Conservation (phyloP, 2,888 invertebrate species). For the Nineta flava region DNA sequence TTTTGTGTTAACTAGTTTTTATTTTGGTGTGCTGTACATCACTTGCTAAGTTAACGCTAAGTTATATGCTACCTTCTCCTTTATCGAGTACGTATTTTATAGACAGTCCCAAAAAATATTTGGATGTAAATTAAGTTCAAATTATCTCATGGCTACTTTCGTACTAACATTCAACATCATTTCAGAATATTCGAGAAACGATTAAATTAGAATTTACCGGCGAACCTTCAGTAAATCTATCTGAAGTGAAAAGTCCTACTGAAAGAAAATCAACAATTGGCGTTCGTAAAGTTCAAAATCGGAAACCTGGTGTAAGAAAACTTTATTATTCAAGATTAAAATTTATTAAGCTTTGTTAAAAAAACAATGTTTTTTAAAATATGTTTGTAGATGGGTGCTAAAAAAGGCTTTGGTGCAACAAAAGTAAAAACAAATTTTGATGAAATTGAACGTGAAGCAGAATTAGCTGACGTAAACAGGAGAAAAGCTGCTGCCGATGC, state of each 20-base stretch:
- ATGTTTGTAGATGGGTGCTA: constrained; percentile 59
- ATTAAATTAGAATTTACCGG: constrained; percentile 12
- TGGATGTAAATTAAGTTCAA: too few relatives aligned
- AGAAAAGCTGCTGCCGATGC: constrained; percentile 27
- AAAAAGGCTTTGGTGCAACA: constrained; percentile 85
- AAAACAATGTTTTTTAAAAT: not conserved
- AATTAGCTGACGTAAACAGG: constrained; percentile 59
- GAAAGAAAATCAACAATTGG: constrained; percentile 55
- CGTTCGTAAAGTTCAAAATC: constrained; percentile 48
- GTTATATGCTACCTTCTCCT: too few relatives aligned
- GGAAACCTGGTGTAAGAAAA: constrained; percentile 47
- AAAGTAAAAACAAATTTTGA: constrained; percentile 90
- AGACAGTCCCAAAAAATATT: too few relatives aligned
- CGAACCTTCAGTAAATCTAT: constrained; percentile 25
- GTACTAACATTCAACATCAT: too few relatives aligned
- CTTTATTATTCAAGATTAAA: constrained; percentile 1
- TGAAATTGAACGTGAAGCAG: constrained; percentile 83
- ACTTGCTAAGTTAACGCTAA: too few relatives aligned
- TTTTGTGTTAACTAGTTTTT: too few relatives aligned
- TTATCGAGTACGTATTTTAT: too few relatives aligned
- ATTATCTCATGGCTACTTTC: too few relatives aligned
- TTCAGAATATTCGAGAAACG: not conserved
- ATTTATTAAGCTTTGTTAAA: not conserved
- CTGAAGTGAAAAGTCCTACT: constrained; percentile 14
- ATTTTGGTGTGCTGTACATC: too few relatives aligned